phyloP scores from a whole-genome alignment of 2,113 vertebrate species.

The Brienomyrus longianalis region DNA sequence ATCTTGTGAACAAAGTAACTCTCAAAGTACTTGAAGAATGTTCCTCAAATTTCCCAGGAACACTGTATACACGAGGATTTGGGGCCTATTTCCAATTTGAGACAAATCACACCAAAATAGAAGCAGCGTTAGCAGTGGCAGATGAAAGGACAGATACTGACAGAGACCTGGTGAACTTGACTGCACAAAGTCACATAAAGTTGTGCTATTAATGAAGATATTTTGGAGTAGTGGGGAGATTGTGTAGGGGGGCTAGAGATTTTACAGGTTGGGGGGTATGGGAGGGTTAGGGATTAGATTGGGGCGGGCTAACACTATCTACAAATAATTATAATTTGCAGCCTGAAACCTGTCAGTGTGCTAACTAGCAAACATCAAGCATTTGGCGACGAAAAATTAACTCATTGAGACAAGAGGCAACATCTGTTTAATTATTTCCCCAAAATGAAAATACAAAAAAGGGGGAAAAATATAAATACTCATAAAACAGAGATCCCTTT shows the following conservation, averaged over 20 bases:
- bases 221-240: neutral
- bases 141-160: neutral
- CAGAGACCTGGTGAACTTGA: neutral
- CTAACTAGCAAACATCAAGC: neutral
- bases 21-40: neutral
- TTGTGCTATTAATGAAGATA: neutral
- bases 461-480: slow-evolving; percentile 52
- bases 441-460: slow-evolving; percentile 2
- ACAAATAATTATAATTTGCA: neutral
- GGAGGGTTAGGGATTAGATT: neutral
- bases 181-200: neutral
- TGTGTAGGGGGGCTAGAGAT: neutral
- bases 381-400: neutral
- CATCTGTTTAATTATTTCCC: slow-evolving; percentile 2
- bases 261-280: neutral
- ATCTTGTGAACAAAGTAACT: neutral
- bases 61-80: neutral
- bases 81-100: neutral
- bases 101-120: neutral
- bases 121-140: neutral
- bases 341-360: neutral
- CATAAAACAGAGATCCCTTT: slow-evolving; percentile 46
- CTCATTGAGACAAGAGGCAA: neutral
- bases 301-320: neutral
- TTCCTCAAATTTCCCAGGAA: neutral